Evolutionary conservation across 2,888 invertebrate genomes (phyloP).

Genomic region (Lepidochrysops patricia): DNA sequence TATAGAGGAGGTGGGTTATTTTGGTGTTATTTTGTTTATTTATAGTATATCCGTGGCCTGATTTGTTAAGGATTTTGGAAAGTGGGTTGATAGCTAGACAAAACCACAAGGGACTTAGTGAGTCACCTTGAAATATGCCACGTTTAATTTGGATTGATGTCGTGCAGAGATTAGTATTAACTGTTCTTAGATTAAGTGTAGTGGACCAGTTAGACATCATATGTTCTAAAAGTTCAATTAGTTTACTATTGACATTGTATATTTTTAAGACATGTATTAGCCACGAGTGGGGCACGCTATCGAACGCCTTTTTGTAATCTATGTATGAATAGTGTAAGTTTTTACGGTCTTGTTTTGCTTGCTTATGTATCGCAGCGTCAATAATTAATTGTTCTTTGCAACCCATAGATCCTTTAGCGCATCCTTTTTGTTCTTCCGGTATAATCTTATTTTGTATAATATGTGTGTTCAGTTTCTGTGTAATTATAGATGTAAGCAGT

Average conservation of each 20-base stretch:
- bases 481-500: background rate
- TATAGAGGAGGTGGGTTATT: background rate
- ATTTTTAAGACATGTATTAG: conserved; percentile 13
- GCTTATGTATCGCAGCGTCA: conserved; percentile 14
- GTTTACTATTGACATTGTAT: conserved; percentile 4
- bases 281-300: background rate
- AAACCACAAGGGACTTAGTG: no score
- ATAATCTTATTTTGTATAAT: conserved; percentile 14
- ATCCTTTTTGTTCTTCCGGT: conserved; percentile 18
- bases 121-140: background rate
- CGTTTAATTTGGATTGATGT: background rate
- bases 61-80: no score
- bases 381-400: conserved; percentile 20
- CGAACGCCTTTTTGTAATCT: conserved; percentile 16
- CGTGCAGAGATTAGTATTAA: background rate
- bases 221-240: conserved; percentile 3
- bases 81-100: no score
- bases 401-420: conserved; percentile 6
- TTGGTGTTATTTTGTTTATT: background rate
- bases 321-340: conserved; percentile 17
- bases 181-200: background rate
- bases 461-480: background rate
- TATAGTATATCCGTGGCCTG: background rate
- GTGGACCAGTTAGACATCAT: conserved; percentile 12
- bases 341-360: conserved; percentile 9